Evolutionary conservation across 1,140 invertebrate genomes (phyloP).

Genomic region (Drosophila teissieri): DNA sequence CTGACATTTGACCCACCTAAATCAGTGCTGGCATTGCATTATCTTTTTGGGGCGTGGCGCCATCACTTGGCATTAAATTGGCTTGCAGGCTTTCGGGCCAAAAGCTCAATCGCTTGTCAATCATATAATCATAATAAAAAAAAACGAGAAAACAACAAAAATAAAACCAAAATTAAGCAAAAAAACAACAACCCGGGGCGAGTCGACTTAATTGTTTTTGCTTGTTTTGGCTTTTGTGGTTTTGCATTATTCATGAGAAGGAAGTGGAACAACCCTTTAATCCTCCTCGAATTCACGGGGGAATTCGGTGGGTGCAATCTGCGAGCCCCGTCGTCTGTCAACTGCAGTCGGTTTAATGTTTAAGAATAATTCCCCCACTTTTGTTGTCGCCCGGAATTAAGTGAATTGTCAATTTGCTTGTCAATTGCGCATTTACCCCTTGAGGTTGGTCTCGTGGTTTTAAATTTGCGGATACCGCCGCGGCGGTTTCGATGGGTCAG

Average conservation of each 20-base stretch:
- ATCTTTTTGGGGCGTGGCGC: conserved; percentile 12
- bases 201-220: conserved; percentile 54
- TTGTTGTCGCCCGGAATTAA: conserved; percentile 62
- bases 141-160: background rate
- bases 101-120: conserved; percentile 65
- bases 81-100: conserved; percentile 20
- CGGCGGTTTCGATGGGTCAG: conserved; percentile 12
- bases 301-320: conserved; percentile 15
- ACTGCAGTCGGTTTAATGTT: conserved; percentile 40
- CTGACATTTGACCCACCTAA: conserved; percentile 24
- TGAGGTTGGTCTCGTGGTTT: conserved; percentile 36
- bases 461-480: conserved; percentile 18
- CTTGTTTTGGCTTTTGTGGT: conserved; percentile 54
- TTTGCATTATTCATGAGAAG: conserved; percentile 52
- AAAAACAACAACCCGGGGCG: background rate
- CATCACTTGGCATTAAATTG: conserved; percentile 24
- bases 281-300: conserved; percentile 10
- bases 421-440: conserved; percentile 58
- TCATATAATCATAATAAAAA: conserved; percentile 53
- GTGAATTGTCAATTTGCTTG: conserved; percentile 75
- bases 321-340: conserved; percentile 12
- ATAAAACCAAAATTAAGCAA: background rate
- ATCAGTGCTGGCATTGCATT: background rate
- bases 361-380: conserved; percentile 36
- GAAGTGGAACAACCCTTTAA: conserved; percentile 43